Base-by-base conservation (phyloP, 1,140 invertebrate species). In the Pachyrhynchus sulphureomaculatus region DNA sequence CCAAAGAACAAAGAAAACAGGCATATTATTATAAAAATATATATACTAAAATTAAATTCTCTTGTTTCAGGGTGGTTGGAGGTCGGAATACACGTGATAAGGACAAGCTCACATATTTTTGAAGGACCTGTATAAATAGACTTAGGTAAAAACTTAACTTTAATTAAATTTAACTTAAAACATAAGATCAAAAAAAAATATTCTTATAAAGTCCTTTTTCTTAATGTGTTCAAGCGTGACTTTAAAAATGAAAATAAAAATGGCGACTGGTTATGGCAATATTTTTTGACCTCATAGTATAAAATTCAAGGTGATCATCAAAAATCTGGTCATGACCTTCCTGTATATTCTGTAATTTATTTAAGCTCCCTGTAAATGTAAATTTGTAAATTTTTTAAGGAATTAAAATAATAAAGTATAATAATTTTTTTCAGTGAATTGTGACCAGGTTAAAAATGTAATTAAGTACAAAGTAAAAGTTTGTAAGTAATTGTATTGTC, bases 61-160 rank as follows among this genome's bases (percentile, higher is more conserved):
- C 64, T 72, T 66, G 62, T 74, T 75, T 57, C 74, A 76, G 75
- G 71, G 72, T 47, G 72, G 75, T 33, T 76, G 75, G 75, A 64
- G 75, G 47, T 76, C 75, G 32, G 75, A 76, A 69, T 76, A 76
- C 64, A 76, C 75, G 75, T 76, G 75, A 76, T 76, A 76, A 48
- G 55, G 41, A 10, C 33, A n/a, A 4, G 42, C 18, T 24, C 21
- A 45, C 4, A n/a, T 10, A 29, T 15, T 52, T 13, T 18, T 17
- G 15, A 37, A 6, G 29, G 13, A 12, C 8, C n/a, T 51, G 51
- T 53, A 53, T 41, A 53, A 41, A 53, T 53, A 53, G 48, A 48
- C 2, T 48, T 18, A 21, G 39, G 18, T 20, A 1, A 18, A 12
- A 20, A 42, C 17, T 15, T 37, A 37, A 37, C 5, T 18, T 18